Percentiles rank a stretch among this genome's conserved stretches.
phyloP scores from a whole-genome alignment of 2,888 invertebrate genomes.

The Uloborus plumipes region DNA sequence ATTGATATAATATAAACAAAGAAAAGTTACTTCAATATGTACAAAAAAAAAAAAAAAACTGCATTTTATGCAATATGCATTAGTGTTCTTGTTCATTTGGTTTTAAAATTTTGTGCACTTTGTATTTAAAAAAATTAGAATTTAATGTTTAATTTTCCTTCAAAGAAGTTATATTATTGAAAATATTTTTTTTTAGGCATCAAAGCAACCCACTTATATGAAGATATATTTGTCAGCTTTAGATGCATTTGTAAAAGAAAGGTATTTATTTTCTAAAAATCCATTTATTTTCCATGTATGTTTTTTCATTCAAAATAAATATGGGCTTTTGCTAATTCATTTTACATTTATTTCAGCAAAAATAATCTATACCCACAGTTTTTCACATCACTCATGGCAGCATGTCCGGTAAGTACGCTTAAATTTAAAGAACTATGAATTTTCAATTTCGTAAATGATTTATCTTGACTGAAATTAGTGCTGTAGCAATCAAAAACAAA shows the following conservation, averaged over 20 bases:
- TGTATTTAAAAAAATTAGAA: too few species aligned
- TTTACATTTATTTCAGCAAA: constrained; percentile 22
- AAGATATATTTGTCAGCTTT: constrained; percentile 46
- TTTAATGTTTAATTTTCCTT: too few species aligned
- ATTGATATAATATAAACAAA: too few species aligned
- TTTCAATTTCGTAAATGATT: background rate
- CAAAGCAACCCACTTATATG: constrained; percentile 20
- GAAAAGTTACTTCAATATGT: too few species aligned
- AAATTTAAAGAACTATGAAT: background rate
- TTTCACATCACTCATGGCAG: constrained; percentile 40
- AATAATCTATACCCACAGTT: constrained; percentile 46
- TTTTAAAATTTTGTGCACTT: too few species aligned
- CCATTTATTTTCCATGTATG: background rate
- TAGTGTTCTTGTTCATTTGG: too few species aligned
- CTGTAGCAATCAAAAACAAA: too few species aligned
- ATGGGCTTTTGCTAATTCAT: background rate
- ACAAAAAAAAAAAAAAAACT: too few species aligned
- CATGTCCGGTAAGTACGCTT: constrained; percentile 47
- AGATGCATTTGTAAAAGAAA: constrained; percentile 42
- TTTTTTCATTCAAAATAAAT: background rate
- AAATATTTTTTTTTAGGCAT: too few species aligned
- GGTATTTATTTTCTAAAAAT: constrained; percentile 3
- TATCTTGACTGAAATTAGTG: background rate
- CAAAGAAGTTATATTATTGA: too few species aligned
- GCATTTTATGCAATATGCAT: too few species aligned